Evolutionary conservation across 2,888 invertebrate species (phyloP).

Genomic region (Xylota segnis): DNA sequence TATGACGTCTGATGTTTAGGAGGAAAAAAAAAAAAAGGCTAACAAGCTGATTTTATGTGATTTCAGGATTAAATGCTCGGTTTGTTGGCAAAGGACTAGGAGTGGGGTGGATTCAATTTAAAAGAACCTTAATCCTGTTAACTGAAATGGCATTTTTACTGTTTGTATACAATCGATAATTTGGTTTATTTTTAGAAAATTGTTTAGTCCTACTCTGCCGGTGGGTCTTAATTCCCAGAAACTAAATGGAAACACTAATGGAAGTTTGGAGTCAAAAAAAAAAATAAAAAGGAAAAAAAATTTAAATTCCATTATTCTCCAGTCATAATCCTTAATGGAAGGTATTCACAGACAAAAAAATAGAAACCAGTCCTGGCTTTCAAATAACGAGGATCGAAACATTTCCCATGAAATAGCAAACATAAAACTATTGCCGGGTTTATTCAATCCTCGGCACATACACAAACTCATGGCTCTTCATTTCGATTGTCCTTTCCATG

Average conservation of each 20-base stretch:
- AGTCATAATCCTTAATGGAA: conserved; percentile 14
- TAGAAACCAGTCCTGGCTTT: not conserved
- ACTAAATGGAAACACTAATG: conserved; percentile 2
- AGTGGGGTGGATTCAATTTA: not conserved
- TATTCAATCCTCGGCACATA: not conserved
- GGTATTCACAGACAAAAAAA: not conserved
- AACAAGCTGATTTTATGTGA: conserved; percentile 19
- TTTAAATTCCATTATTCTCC: not conserved
- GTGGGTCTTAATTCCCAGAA: not conserved
- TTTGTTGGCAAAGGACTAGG: not conserved
- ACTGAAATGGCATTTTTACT: not conserved
- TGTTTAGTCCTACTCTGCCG: not conserved
- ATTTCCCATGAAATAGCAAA: not conserved
- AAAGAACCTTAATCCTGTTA: conserved; percentile 5
- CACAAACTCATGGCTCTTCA: not conserved
- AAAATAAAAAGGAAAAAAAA: not conserved
- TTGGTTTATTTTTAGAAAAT: not conserved
- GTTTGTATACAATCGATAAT: conserved; percentile 7
- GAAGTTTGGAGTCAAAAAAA: not conserved
- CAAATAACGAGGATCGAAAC: not conserved
- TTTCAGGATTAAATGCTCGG: not conserved
- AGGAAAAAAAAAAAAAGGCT: not conserved
- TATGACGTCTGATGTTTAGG: conserved; percentile 8
- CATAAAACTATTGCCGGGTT: not conserved
- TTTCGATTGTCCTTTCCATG: conserved; percentile 1